These are phyloP conservation scores for Microtus oregoni DNA, from an alignment of 2,113 vertebrate species.

Conservation along the genomic window DNA sequence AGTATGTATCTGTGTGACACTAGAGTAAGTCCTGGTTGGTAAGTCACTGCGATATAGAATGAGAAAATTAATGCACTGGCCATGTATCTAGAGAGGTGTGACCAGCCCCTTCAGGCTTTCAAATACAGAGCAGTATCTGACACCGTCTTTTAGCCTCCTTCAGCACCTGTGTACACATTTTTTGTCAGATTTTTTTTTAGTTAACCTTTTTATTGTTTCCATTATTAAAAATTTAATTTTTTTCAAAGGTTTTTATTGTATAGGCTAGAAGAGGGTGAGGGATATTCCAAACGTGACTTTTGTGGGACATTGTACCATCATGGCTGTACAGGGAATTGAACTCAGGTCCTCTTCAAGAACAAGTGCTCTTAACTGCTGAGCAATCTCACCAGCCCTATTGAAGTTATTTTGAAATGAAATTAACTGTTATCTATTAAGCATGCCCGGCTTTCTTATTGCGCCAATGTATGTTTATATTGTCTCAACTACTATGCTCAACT, in stretches of 20 bases:
- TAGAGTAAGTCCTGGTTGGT: neutral
- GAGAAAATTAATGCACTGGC: neutral
- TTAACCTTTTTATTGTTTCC: neutral
- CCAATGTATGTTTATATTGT: neutral
- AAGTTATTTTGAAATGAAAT: neutral
- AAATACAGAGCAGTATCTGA: neutral
- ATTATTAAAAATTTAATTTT: neutral
- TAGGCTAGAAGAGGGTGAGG: neutral
- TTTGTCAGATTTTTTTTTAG: slow-evolving; percentile 4
- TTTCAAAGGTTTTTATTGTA: neutral
- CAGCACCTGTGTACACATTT: neutral
- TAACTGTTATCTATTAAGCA: neutral
- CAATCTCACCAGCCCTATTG: neutral
- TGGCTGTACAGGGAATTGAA: neutral
- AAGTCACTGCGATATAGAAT: neutral
- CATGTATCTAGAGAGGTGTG: neutral
- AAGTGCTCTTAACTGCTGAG: neutral
- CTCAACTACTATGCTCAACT: neutral
- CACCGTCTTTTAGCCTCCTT: too few relatives aligned
- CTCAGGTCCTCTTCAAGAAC: neutral
- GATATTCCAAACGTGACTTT: neutral
- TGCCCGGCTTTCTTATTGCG: slow-evolving; percentile 1
- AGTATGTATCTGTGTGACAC: neutral
- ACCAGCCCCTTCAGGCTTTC: neutral
- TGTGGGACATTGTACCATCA: too few relatives aligned